A percentile compares a stretch with the other conserved stretches of the same genome.
Conservation (phyloP, 2,888 invertebrate genomes). For the Pristionchus exspectatus region DNA sequence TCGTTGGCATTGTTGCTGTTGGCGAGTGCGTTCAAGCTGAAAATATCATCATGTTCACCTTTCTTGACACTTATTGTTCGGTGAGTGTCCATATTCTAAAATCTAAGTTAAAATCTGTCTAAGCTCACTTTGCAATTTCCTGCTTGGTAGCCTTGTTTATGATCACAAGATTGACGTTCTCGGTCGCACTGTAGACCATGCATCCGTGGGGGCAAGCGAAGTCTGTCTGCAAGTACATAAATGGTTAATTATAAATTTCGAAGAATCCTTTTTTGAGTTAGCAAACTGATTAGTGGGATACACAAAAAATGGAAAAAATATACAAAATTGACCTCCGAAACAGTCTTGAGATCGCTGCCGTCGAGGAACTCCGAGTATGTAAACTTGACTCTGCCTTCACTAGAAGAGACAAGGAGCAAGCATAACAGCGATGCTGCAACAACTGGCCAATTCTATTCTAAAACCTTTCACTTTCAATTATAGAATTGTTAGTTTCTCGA, state of each 20-base stretch:
- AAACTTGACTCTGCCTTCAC: background rate
- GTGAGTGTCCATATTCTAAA: too few relatives aligned
- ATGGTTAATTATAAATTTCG: background rate
- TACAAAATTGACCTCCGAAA: background rate
- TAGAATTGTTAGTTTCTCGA: too few relatives aligned
- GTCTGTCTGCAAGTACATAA: background rate
- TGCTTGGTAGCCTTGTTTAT: background rate
- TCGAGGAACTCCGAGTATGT: background rate
- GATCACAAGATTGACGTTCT: background rate
- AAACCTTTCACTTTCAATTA: background rate
- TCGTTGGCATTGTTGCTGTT: background rate
- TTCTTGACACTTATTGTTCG: too few relatives aligned
- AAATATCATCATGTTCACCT: background rate
- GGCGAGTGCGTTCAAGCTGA: background rate
- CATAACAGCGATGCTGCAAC: background rate
- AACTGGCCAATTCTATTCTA: background rate
- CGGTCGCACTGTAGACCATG: constrained; percentile 17
- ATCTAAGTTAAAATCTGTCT: background rate
- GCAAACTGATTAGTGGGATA: background rate
- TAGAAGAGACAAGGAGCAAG: background rate
- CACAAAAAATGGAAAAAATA: background rate
- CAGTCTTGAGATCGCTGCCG: background rate
- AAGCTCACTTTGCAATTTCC: background rate
- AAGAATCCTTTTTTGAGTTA: background rate
- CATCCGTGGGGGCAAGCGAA: background rate